phyloP scores from a whole-genome alignment of 2,888 invertebrate species.

The Molorchus minor region DNA sequence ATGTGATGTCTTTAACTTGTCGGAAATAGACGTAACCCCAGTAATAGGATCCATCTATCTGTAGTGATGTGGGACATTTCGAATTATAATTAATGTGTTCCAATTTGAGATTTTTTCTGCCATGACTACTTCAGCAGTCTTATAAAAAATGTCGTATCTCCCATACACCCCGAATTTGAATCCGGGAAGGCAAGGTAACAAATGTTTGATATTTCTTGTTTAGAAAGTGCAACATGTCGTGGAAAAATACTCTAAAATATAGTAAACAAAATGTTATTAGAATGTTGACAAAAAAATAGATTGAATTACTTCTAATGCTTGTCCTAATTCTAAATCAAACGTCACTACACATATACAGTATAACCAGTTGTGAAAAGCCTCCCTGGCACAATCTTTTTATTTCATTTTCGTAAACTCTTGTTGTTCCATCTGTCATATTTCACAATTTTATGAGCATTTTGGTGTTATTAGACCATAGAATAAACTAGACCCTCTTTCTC shows the following conservation, averaged over 20 bases:
- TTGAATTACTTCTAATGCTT: slow-evolving; percentile 86
- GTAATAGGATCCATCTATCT: slow-evolving; percentile 86
- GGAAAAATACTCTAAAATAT: slow-evolving; percentile 80
- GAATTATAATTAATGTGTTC: slow-evolving; percentile 77
- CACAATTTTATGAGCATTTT: slow-evolving; percentile 29
- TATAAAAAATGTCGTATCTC: slow-evolving; percentile 97
- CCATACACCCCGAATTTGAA: slow-evolving; percentile 99
- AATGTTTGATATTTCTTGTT: slow-evolving; percentile 90
- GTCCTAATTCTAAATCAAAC: slow-evolving; percentile 98
- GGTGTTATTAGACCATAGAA: no score
- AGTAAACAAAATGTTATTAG: slow-evolving; percentile 16
- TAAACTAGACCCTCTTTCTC: no score
- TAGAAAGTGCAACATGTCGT: slow-evolving; percentile 77
- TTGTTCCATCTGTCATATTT: slow-evolving; percentile 49
- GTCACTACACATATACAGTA: slow-evolving; percentile 98
- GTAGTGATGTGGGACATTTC: slow-evolving; percentile 78
- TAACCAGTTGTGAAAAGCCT: slow-evolving; percentile 90
- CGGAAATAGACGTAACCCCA: slow-evolving; percentile 99
- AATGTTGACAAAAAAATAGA: slow-evolving; percentile 1
- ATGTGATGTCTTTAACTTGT: slow-evolving; percentile 89
- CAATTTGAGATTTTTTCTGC: slow-evolving; percentile 64
- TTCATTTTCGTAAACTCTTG: slow-evolving; percentile 39
- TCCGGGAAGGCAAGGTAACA: slow-evolving; percentile 99
- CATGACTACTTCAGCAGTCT: slow-evolving; percentile 79
- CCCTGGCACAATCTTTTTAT: slow-evolving; percentile 66